A percentile compares a stretch with the other conserved stretches of the same genome.
These are phyloP conservation scores for Hydrocynus forskahlii DNA, from an alignment of 2,797 vertebrate species.

Conservation along the genomic window DNA sequence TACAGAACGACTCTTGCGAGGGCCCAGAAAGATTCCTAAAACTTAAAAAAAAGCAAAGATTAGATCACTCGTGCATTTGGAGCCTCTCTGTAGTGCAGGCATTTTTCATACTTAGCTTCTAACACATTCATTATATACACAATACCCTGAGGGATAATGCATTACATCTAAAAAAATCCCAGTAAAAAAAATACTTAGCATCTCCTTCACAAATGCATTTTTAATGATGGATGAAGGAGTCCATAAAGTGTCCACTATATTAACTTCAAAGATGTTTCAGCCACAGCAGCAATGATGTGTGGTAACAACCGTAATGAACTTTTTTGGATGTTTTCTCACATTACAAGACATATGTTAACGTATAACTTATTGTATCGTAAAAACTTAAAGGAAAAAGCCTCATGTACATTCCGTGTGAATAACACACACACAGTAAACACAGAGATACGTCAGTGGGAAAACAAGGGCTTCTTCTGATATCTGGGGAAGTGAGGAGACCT, in stretches of 20 bases:
- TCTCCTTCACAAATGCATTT: constrained; percentile 28
- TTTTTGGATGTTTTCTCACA: not conserved
- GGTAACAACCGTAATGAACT: not conserved
- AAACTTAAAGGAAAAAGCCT: not conserved
- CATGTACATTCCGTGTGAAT: not conserved
- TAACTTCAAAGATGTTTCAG: not conserved
- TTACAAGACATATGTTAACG: not conserved
- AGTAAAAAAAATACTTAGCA: constrained; percentile 21
- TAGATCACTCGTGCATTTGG: not conserved
- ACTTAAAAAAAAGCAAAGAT: not conserved
- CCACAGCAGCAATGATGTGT: not conserved
- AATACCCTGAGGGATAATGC: not conserved
- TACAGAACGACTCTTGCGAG: not conserved
- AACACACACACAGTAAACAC: not conserved
- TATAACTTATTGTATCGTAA: no score
- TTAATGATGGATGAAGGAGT: constrained; percentile 7
- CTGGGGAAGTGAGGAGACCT: not conserved
- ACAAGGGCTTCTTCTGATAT: not conserved
- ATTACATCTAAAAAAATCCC: constrained; percentile 22
- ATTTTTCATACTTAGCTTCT: not conserved
- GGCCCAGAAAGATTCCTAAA: not conserved
- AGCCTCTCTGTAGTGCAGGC: not conserved
- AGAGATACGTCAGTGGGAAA: not conserved
- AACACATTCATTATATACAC: not conserved
- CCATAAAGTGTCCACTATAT: not conserved